A percentile compares a stretch with the other conserved stretches of the same genome.
phyloP scores from a whole-genome alignment of 2,797 vertebrate genomes.

The Sebastes iracundus region DNA sequence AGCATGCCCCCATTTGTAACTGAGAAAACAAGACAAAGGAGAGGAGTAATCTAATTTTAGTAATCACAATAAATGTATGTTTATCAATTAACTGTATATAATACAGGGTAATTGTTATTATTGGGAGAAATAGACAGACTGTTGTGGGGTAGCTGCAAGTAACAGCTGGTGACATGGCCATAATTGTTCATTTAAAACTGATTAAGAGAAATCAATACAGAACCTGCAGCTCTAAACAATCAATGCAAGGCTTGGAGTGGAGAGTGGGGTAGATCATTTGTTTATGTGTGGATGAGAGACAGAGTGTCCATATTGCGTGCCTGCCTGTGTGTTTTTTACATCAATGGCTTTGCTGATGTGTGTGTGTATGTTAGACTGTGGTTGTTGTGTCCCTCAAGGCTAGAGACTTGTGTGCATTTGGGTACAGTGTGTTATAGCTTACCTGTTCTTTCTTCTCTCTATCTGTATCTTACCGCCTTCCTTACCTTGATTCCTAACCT shows the following conservation, averaged over 20 bases:
- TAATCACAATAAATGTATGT: background rate
- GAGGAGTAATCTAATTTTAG: background rate
- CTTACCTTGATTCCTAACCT: background rate
- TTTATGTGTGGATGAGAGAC: slow-evolving; percentile 24
- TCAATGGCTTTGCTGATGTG: background rate
- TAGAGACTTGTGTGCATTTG: background rate
- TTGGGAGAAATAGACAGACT: slow-evolving; percentile 20
- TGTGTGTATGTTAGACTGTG: background rate
- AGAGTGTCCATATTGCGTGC: background rate
- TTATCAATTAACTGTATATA: background rate
- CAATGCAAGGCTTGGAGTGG: slow-evolving; percentile 32
- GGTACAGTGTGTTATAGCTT: background rate
- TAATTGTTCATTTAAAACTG: slow-evolving; percentile 80
- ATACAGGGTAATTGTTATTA: slow-evolving; percentile 3
- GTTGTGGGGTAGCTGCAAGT: slow-evolving; percentile 44
- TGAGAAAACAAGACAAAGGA: background rate
- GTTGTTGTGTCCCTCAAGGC: background rate
- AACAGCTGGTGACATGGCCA: slow-evolving; percentile 47
- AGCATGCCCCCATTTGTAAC: background rate
- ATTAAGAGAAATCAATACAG: slow-evolving; percentile 75
- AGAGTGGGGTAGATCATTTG: slow-evolving; percentile 24
- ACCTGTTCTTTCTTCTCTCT: background rate
- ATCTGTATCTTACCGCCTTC: background rate
- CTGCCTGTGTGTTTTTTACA: background rate
- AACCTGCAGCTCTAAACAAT: slow-evolving; percentile 59